Conservation (phyloP, 2,797 vertebrate genomes). For the Clarias fuscus region DNA sequence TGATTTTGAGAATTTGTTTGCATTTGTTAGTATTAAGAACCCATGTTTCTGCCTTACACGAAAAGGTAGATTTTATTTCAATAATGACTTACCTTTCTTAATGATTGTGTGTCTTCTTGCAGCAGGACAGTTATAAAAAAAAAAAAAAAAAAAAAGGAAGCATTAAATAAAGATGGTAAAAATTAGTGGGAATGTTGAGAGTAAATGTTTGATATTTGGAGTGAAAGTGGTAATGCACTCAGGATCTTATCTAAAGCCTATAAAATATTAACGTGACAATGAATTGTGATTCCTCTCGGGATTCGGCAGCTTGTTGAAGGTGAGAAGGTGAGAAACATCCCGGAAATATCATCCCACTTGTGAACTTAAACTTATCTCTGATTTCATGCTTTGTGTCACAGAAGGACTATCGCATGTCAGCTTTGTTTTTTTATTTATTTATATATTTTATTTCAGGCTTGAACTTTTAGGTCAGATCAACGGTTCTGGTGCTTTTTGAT, state of each 20-base stretch:
- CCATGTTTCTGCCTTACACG: background rate
- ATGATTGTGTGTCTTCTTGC: background rate
- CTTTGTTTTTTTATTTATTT: slow-evolving; percentile 52
- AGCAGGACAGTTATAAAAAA: background rate
- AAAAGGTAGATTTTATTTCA: background rate
- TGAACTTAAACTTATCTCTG: slow-evolving; percentile 57
- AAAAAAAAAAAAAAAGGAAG: background rate
- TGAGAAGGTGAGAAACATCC: slow-evolving; percentile 45
- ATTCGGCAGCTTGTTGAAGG: background rate
- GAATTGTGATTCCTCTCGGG: background rate
- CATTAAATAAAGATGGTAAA: slow-evolving; percentile 4
- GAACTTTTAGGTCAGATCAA: slow-evolving; percentile 71
- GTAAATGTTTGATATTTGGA: slow-evolving; percentile 5
- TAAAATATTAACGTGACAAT: slow-evolving; percentile 27
- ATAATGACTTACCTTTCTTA: background rate
- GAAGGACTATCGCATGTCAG: slow-evolving; percentile 60
- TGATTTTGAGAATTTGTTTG: background rate
- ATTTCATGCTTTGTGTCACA: slow-evolving; percentile 76
- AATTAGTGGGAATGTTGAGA: background rate
- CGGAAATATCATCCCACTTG: slow-evolving; percentile 55
- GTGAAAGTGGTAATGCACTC: background rate
- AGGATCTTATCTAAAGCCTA: background rate
- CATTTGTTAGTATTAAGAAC: background rate
- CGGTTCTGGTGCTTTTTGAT: slow-evolving; percentile 72
- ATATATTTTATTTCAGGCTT: slow-evolving; percentile 44